Conservation (phyloP, 2,113 vertebrate genomes). For the Plotosus lineatus region DNA sequence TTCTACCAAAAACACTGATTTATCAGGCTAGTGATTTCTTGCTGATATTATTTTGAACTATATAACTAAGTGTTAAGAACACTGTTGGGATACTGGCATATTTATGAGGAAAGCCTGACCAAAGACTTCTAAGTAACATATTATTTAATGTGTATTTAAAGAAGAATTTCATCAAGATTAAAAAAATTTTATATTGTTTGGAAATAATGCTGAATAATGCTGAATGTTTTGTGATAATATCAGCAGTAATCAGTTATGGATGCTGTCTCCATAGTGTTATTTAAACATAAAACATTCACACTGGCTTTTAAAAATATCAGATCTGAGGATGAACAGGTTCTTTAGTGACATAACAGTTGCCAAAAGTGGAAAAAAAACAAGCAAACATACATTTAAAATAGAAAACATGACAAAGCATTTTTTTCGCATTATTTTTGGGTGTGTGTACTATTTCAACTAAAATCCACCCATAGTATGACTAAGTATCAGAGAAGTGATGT, state of each 20-base stretch:
- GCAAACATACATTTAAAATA: not conserved
- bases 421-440: not conserved
- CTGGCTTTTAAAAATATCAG: not conserved
- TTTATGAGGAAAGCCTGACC: not conserved
- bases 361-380: not conserved
- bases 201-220: not conserved
- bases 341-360: not conserved
- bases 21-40: no score
- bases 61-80: not conserved
- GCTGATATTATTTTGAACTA: no score
- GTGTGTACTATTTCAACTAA: not conserved
- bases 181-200: not conserved
- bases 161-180: not conserved
- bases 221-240: not conserved
- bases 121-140: not conserved
- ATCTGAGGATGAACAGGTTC: not conserved
- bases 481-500: not conserved
- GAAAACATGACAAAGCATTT: not conserved
- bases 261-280: not conserved
- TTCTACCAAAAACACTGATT: no score
- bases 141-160: slow-evolving; percentile 4
- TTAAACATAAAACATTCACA: not conserved
- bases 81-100: no score
- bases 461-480: not conserved
- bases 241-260: not conserved